Evolutionary conservation across 2,113 vertebrate genomes (phyloP).

Genomic region (Catagonus wagneri): DNA sequence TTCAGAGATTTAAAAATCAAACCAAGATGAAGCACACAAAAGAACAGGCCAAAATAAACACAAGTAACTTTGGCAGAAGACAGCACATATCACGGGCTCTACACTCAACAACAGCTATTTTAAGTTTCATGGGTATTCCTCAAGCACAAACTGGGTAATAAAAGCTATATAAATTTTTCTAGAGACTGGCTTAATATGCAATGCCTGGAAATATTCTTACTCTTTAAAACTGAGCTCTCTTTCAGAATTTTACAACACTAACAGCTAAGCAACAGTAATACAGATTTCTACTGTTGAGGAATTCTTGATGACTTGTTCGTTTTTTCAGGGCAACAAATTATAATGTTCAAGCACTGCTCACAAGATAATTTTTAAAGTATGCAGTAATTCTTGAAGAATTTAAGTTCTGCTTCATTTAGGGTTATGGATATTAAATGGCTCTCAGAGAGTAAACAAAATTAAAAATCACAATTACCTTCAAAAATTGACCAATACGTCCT

Average conservation of each 20-base stretch:
- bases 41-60: not conserved
- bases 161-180: slow-evolving; percentile 16
- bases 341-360: slow-evolving; percentile 4
- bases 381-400: not conserved
- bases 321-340: slow-evolving; percentile 34
- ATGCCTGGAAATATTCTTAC: not conserved
- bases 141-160: not conserved
- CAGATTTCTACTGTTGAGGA: not conserved
- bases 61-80: not conserved
- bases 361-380: slow-evolving; percentile 33
- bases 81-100: not conserved
- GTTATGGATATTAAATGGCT: not conserved
- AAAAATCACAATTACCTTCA: not conserved
- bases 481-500: not conserved
- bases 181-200: not conserved
- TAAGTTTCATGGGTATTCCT: not conserved
- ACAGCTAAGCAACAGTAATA: not conserved
- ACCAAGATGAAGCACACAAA: slow-evolving; percentile 30
- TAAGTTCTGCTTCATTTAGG: not conserved
- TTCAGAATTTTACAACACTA: slow-evolving; percentile 39
- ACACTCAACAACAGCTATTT: not conserved
- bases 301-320: slow-evolving; percentile 13
- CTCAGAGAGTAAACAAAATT: slow-evolving; percentile 2
- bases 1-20: slow-evolving; percentile 31
- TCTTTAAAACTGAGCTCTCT: not conserved